Evolutionary conservation across 2,888 invertebrate genomes (phyloP), one percentile per base, ranked within the genome.

Genomic region (Microctonus hyperodae): DNA sequence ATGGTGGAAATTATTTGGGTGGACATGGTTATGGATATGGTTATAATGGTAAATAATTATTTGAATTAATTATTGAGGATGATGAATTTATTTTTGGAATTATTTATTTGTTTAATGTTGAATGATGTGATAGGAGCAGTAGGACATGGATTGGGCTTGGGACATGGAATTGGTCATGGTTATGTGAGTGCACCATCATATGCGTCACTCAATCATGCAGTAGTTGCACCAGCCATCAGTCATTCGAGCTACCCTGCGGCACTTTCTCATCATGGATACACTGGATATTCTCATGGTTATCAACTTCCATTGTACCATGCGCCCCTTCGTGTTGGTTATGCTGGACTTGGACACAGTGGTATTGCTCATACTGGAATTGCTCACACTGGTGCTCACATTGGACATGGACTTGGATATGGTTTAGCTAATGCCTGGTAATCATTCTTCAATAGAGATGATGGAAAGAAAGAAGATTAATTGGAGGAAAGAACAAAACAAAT

Each of bases 251-350:
- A 67, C 56, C 69, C 66, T 33, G 31, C 69, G 3, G 53, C 68
- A 13, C 56, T 67, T 53, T 68, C 71, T 20, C 71, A 73, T 20
- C 71, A 73, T 37, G 64, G 68, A n/a, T 69, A 67, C 56, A 62
- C 51, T 58, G 64, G 64, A 3, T 70, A 73, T 22, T 73, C 76
- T 28, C 76, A 74, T 58, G 76, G 72, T 9, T 75, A 76, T 50
- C 67, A 61, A 33, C 70, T 73, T 2, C 76, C 75, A 7, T 13
- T 73, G 6, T 64, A 70, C 25, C 16, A 70, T 33, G 44, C 73
- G 40, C 64, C 72, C 23, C 65, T 67, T 59, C 69, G 71, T 57
- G 56, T 61, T 25, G 72, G 72, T 59, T 72, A 74, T 69, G 67
- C 56, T 33, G 72, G 72, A 31, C 48, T 73, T n/a, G 72, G 65